Evolutionary conservation across 35 echinoderm and acorn worm species (phyloP).

Genomic region (Anneissia japonica): DNA sequence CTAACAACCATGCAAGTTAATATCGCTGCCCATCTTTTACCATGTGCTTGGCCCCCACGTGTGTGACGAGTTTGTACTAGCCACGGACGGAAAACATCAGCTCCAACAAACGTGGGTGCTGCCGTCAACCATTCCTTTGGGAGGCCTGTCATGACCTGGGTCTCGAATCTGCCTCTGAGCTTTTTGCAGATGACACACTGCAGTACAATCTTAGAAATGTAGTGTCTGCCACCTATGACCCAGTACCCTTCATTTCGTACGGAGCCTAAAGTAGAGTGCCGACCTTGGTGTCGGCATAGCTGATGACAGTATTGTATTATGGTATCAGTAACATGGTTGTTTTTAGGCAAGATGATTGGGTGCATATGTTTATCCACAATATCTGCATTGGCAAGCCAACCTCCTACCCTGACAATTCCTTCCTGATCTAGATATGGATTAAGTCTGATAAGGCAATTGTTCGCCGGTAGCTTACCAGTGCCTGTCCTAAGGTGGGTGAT

Average conservation of each 20-base stretch:
- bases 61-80: slow-evolving; percentile 23
- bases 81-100: slow-evolving; percentile 54
- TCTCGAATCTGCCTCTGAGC: slow-evolving; percentile 8
- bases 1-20: slow-evolving; percentile 51
- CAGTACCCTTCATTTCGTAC: slow-evolving; percentile 8
- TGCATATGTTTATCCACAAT: background rate
- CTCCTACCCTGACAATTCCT: background rate
- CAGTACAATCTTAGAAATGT: background rate
- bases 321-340: background rate
- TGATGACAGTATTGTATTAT: background rate
- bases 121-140: slow-evolving; percentile 52
- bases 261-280: background rate
- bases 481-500: background rate
- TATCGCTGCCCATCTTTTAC: slow-evolving; percentile 60
- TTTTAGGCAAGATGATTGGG: slow-evolving; percentile 5
- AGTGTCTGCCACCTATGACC: background rate
- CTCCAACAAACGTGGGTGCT: slow-evolving; percentile 53
- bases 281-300: background rate
- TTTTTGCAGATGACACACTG: slow-evolving; percentile 2
- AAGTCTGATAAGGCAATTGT: background rate
- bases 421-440: background rate
- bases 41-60: slow-evolving; percentile 23
- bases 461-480: too few species aligned
- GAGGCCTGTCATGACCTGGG: slow-evolving; percentile 44
- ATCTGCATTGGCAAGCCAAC: background rate